Base-by-base conservation (phyloP, 1,140 invertebrate species). In the Fopius arisanus region DNA sequence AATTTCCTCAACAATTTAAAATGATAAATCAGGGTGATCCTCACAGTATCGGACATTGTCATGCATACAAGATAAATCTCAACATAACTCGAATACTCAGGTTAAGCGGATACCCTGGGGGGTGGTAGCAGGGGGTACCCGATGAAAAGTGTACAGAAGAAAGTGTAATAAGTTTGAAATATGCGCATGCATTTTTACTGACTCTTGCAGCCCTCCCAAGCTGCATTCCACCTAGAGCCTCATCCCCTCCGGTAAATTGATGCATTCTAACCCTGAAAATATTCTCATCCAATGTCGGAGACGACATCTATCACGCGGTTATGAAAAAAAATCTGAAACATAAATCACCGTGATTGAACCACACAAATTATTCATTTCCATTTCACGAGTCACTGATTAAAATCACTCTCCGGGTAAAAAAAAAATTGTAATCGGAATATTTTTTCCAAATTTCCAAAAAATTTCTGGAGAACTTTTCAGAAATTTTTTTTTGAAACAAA, bases 151-250 rank as follows among this genome's bases (percentile, higher is more conserved):
- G 26, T 40, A 43, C 33, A 67, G 40, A 41, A 41, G 66, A 67
- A 59, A 59, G 54, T 59, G 54, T 67, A 67, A 67, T 41, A 67
- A 67, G 66, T 67, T 67, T 67, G 66, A 67, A 67, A 67, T 67
- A 67, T 67, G 66, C 41, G 66, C 66, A 67, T 67, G 21, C 66
- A 67, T 67, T 67, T 67, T 67, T 67, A 67, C 66, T 40, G 23
- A 67, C 33, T 40, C 66, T 43, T 54, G 43, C 43, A 19, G 28
- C 28, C 43, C 16, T n/a, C 23, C 28, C 12, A 28, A 7, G 43
- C 26, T 16, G 14, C 26, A 23, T 54, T 48, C 43, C 14, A 1
- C 9, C 43, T 69, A 12, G 26, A 70, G 26, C 5, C 21, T 59
- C 54, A 26, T 2, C 54, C 23, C 54, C 12, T 3, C 23, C 23